Conservation (phyloP, 2,113 vertebrate species). For the Epinephelus fuscoguttatus region DNA sequence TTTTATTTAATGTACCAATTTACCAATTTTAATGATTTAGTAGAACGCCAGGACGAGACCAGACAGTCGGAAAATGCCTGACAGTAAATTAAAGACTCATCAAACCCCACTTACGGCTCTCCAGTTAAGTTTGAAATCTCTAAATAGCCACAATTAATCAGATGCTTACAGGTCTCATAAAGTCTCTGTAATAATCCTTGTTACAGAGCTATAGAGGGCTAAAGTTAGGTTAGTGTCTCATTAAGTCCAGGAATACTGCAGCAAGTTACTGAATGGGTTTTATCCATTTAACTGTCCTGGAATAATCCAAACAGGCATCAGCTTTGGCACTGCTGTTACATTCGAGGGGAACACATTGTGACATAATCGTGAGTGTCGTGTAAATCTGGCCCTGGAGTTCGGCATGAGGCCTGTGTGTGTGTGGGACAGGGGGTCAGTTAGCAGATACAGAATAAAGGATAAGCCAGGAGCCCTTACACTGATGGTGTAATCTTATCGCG, state of each 20-base stretch:
- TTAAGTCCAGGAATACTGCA: slow-evolving; percentile 24
- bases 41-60: not conserved
- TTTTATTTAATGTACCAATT: not conserved
- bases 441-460: not conserved
- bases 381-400: slow-evolving; percentile 7
- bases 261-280: slow-evolving; percentile 13
- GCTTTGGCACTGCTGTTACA: not conserved
- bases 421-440: not conserved
- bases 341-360: slow-evolving; percentile 15
- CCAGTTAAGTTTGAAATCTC: not conserved
- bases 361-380: slow-evolving; percentile 24
- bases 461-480: slow-evolving; percentile 32
- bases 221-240: slow-evolving; percentile 4
- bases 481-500: slow-evolving; percentile 71
- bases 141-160: not conserved
- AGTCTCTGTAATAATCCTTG: not conserved
- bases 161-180: not conserved
- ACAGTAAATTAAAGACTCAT: not conserved
- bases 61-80: not conserved
- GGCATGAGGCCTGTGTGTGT: not conserved
- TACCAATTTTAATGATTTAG: not conserved
- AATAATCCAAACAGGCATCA: slow-evolving; percentile 3
- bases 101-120: not conserved
- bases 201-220: slow-evolving; percentile 1
- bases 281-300: slow-evolving; percentile 43